Evolutionary conservation across 1,140 invertebrate genomes (phyloP).

Genomic region (Forficula auricularia): DNA sequence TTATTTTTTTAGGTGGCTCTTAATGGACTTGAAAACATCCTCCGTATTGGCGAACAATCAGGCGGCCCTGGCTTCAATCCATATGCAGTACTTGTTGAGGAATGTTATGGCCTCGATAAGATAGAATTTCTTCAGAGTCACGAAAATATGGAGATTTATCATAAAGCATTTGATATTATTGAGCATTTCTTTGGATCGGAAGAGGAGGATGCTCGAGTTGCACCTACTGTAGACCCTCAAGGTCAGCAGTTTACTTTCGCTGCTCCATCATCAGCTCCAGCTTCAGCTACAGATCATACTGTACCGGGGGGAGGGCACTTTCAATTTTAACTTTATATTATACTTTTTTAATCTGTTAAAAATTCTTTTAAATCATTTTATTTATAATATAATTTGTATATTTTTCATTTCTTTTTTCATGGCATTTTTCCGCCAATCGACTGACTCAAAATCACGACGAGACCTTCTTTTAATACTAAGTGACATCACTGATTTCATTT

Average conservation of each 20-base stretch:
- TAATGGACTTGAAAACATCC: conserved; percentile 90
- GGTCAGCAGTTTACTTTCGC: conserved; percentile 62
- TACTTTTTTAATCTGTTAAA: not conserved
- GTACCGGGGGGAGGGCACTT: conserved; percentile 42
- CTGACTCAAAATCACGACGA: too few species aligned
- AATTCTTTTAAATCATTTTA: too few species aligned
- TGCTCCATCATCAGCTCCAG: conserved; percentile 47
- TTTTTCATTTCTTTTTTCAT: too few species aligned
- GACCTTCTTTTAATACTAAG: too few species aligned
- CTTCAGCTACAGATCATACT: too few species aligned
- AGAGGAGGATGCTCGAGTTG: conserved; percentile 70
- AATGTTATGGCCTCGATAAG: conserved; percentile 92
- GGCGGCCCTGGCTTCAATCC: conserved; percentile 59
- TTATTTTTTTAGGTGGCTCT: conserved; percentile 42
- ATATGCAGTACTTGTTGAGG: conserved; percentile 82
- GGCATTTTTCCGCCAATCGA: too few species aligned
- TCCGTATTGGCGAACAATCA: conserved; percentile 78
- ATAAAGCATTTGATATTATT: conserved; percentile 91
- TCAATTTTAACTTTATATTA: conserved; percentile 42
- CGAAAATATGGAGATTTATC: conserved; percentile 90
- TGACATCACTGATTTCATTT: too few species aligned
- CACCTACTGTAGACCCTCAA: conserved; percentile 56
- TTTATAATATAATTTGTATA: too few species aligned
- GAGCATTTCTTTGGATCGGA: conserved; percentile 86
- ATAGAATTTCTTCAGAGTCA: conserved; percentile 94